These are phyloP conservation scores for Amiota minor DNA, from an alignment of 2,888 invertebrate species.

Conservation along the genomic window DNA sequence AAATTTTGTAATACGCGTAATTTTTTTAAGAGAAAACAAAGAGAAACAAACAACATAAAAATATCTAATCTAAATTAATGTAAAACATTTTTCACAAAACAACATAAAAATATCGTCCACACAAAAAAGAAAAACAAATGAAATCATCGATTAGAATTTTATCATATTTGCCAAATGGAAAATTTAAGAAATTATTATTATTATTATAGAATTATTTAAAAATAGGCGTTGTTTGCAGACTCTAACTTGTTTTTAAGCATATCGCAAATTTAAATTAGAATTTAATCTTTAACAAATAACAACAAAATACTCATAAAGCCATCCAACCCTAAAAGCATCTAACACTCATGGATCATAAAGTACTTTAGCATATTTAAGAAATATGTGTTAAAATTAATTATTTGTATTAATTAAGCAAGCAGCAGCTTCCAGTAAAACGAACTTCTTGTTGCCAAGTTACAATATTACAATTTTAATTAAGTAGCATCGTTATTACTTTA, in stretches of 20 bases:
- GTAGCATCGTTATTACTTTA: slow-evolving; percentile 10
- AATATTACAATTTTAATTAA: too few species aligned
- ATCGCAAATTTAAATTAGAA: not conserved
- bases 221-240: too few species aligned
- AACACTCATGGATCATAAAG: slow-evolving; percentile 18
- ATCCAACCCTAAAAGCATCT: not conserved
- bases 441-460: slow-evolving; percentile 19
- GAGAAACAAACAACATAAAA: too few species aligned
- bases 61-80: not conserved
- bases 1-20: slow-evolving; percentile 5
- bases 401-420: not conserved
- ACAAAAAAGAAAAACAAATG: not conserved
- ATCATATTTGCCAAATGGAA: slow-evolving; percentile 19
- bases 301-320: too few species aligned
- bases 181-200: too few species aligned
- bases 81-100: not conserved
- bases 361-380: slow-evolving; percentile 9
- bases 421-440: slow-evolving; percentile 13
- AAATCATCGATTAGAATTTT: slow-evolving; percentile 14
- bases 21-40: not conserved
- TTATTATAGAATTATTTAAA: too few species aligned
- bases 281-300: too few species aligned
- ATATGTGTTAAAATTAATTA: not conserved
- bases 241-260: not conserved
- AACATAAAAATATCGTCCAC: slow-evolving; percentile 8